Base-by-base conservation (phyloP, 1,140 invertebrate genomes). In the Drosophila lini region DNA sequence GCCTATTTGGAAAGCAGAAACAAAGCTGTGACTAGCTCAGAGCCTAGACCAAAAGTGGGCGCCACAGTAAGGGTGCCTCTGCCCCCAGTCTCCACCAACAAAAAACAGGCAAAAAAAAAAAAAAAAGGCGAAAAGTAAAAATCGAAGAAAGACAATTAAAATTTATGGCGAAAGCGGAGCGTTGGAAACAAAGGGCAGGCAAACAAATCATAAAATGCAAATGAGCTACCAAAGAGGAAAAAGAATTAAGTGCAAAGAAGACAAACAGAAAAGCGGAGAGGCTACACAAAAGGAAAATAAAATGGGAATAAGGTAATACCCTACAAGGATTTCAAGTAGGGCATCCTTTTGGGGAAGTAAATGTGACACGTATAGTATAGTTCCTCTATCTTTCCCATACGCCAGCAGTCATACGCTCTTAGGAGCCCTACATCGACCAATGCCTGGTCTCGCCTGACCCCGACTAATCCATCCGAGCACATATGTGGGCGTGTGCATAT, bases 141-240 rank as follows among this genome's bases (percentile, higher is more conserved):
- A 89, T 89, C 80, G 74, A 83, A 81, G 78, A 89, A 88, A 88
- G 70, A 88, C 84, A 88, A 88, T 88, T 88, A 88, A 78, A 89
- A 88, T 84, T 65, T 89, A 83, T 83, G 73, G 77, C 68, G 52
- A 73, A 77, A 71, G 88, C 60, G 45, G 57, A 78, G 79, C 56
- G 47, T 55, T 52, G 73, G 47, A 74, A 78, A 89, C 64, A 71
- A 78, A 74, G 50, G 50, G 57, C 50, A 36, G 47, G 58, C 74
- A 63, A 78, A 63, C 65, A 78, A 78, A 63, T 70, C 65, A 63
- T 63, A 78, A 70, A 70, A 78, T 78, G 65, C 53, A 78, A 78
- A 78, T 78, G 47, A 69, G 41, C 57, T 19, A 10, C 38, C n/a
- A 55, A 44, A 57, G 38, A 41, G 31, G 67, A 45, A 59, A 38